These are phyloP conservation scores for Hypselothyrea guttata DNA, from an alignment of 2,888 invertebrate genomes.

Conservation along the genomic window DNA sequence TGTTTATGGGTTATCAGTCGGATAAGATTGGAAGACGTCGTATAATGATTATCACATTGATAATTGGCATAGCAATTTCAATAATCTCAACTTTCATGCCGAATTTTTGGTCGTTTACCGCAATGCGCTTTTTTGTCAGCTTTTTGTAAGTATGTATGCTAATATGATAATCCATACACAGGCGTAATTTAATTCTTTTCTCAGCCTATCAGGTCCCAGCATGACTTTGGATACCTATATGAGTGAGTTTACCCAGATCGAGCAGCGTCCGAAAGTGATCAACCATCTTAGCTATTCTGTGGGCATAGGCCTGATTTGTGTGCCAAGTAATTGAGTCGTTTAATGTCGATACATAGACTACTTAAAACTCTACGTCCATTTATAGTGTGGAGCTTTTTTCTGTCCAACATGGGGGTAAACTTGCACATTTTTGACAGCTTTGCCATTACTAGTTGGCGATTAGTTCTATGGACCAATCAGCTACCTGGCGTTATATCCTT, in stretches of 20 bases:
- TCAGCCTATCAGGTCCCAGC: slow-evolving; percentile 31
- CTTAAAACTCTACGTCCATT: not conserved
- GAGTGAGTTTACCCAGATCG: slow-evolving; percentile 33
- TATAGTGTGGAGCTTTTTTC: too few species aligned
- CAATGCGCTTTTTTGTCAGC: slow-evolving; percentile 27
- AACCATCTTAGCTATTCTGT: slow-evolving; percentile 23
- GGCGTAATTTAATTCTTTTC: not conserved
- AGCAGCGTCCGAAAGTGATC: slow-evolving; percentile 16
- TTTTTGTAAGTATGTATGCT: slow-evolving; percentile 26
- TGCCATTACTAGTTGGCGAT: slow-evolving; percentile 29
- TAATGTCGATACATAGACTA: not conserved
- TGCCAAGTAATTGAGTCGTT: slow-evolving; percentile 32
- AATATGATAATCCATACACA: not conserved
- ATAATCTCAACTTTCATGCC: slow-evolving; percentile 42
- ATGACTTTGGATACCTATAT: slow-evolving; percentile 30
- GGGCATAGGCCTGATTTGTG: slow-evolving; percentile 33
- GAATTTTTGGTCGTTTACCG: slow-evolving; percentile 29
- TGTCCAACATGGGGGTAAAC: too few species aligned
- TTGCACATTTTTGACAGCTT: slow-evolving; percentile 2
- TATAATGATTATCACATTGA: slow-evolving; percentile 13
- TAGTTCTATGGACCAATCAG: slow-evolving; percentile 15
- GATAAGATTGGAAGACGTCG: slow-evolving; percentile 38
- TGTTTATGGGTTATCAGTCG: slow-evolving; percentile 36
- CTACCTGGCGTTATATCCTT: slow-evolving; percentile 32
- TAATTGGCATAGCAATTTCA: slow-evolving; percentile 10